Conservation (phyloP, 2,888 invertebrate genomes). For the Microctonus aethiopoides region DNA sequence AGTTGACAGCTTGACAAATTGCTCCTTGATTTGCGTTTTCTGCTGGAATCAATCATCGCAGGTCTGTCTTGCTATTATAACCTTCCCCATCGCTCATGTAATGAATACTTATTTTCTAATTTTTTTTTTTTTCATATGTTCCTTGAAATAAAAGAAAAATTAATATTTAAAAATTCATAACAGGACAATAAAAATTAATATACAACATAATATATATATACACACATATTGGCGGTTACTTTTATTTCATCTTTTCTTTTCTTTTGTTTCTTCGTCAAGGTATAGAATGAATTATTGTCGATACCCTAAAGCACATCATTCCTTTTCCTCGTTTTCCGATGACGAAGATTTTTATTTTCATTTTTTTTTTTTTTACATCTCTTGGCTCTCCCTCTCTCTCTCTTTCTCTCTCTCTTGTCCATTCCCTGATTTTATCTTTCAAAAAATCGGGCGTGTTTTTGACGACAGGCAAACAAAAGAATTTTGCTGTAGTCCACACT, state of each 20-base stretch:
- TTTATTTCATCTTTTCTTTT: no score
- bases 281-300: conserved; percentile 28
- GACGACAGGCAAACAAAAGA: conserved; percentile 62
- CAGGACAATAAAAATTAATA: background rate
- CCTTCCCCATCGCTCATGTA: background rate
- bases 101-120: background rate
- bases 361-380: background rate
- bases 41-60: conserved; percentile 63
- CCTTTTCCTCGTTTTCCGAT: conserved; percentile 13
- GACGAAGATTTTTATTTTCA: conserved; percentile 23
- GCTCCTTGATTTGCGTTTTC: conserved; percentile 65
- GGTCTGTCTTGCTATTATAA: conserved; percentile 14
- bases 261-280: conserved; percentile 17
- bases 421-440: conserved; percentile 47
- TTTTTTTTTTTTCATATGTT: conserved; percentile 2
- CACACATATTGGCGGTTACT: no score
- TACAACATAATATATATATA: background rate
- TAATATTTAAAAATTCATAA: no score
- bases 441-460: conserved; percentile 39
- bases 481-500: conserved; percentile 45
- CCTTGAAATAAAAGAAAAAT: background rate
- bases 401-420: conserved; percentile 13
- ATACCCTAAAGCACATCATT: conserved; percentile 19
- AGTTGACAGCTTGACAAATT: conserved; percentile 67
- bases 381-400: background rate